Evolutionary conservation across 2,888 invertebrate species (phyloP).

Genomic region (Drosophila mayaguana): DNA sequence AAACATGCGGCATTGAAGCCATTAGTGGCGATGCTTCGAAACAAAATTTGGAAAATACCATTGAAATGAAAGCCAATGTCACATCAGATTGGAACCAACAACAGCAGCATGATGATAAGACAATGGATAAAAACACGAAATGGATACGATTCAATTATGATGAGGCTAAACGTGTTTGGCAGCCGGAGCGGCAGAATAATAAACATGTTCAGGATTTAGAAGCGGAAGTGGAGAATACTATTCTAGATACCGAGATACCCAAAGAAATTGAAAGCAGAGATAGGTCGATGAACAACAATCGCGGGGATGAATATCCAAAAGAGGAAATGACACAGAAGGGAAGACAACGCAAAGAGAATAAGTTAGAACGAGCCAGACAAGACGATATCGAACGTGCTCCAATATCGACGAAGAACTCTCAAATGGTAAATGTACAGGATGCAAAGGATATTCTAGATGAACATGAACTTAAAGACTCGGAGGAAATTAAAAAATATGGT

Average conservation of each 20-base stretch:
- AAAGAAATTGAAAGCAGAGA: not conserved
- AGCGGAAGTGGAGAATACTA: not conserved
- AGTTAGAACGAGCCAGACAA: not conserved
- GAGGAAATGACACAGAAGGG: not conserved
- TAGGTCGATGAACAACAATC: too few relatives aligned
- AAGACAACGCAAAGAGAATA: not conserved
- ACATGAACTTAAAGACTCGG: not conserved
- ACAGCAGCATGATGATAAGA: too few relatives aligned
- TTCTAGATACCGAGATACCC: slow-evolving; percentile 2
- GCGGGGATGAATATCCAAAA: not conserved
- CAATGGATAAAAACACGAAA: not conserved
- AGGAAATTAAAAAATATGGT: not conserved
- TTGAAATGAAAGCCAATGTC: not conserved
- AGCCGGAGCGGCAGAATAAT: not conserved
- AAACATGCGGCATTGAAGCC: accelerated
- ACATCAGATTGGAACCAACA: not conserved
- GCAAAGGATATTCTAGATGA: not conserved
- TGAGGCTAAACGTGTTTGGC: not conserved
- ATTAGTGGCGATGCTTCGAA: not conserved
- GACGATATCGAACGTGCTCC: not conserved
- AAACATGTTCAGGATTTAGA: not conserved
- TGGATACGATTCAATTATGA: not conserved
- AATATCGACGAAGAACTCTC: not conserved
- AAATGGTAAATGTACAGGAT: not conserved
- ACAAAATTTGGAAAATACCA: not conserved